These are phyloP conservation scores for Pteruthius melanotis DNA, from an alignment of 2,113 vertebrate species.

Conservation along the genomic window DNA sequence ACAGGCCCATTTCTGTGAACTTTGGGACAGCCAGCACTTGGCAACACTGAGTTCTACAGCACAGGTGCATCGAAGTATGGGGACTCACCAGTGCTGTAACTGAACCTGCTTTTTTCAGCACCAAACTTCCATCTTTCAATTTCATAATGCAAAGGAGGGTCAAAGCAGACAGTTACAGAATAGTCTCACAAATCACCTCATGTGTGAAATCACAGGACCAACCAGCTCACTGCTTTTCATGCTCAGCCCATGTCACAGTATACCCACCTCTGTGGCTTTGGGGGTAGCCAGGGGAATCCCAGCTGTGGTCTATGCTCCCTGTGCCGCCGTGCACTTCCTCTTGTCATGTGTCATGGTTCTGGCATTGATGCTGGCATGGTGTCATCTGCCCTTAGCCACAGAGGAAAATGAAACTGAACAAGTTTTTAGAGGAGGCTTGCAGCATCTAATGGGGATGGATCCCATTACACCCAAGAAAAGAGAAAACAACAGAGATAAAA, in stretches of 20 bases:
- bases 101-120: background rate
- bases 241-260: accelerated
- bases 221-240: background rate
- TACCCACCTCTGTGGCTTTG: background rate
- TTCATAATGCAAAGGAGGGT: background rate
- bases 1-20: accelerated
- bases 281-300: background rate
- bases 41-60: background rate
- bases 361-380: background rate
- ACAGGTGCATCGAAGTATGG: background rate
- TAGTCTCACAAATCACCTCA: background rate
- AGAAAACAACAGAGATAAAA: background rate
- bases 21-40: background rate
- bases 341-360: background rate
- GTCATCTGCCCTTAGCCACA: background rate
- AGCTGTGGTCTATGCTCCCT: background rate
- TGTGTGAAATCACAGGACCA: background rate
- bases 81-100: accelerated
- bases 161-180: background rate
- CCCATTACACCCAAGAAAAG: background rate
- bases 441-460: background rate
- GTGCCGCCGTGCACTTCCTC: background rate
- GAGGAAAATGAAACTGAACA: background rate
- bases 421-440: background rate
- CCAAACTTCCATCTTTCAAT: background rate